Percentiles rank a stretch among this genome's conserved stretches.
These are phyloP conservation scores for Drosophila biarmipes DNA, from an alignment of 1,140 invertebrate genomes.

Conservation along the genomic window DNA sequence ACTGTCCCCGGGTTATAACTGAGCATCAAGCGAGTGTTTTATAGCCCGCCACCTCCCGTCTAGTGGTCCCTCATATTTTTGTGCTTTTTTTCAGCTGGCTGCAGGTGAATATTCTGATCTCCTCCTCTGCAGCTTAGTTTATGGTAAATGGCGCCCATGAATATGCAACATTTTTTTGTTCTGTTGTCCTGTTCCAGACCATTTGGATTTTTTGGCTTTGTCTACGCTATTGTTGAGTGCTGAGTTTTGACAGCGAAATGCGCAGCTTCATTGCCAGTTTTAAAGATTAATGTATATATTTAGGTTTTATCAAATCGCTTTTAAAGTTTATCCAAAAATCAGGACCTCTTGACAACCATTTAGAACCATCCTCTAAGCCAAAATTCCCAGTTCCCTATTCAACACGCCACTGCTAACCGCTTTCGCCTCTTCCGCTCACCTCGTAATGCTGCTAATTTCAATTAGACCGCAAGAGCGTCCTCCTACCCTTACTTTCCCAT, in stretches of 20 bases:
- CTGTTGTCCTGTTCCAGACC: background rate
- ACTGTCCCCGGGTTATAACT: constrained; percentile 84
- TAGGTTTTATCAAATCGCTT: background rate
- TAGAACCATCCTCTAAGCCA: constrained; percentile 28
- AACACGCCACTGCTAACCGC: constrained; percentile 10
- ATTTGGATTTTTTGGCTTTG: constrained; percentile 45
- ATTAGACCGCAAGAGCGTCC: constrained; percentile 63
- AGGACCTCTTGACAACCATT: constrained; percentile 25
- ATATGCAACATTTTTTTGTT: constrained; percentile 60
- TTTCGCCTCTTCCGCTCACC: background rate
- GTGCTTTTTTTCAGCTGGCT: constrained; percentile 36
- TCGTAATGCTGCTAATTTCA: constrained; percentile 70
- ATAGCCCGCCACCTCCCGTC: constrained; percentile 56
- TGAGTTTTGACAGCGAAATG: constrained; percentile 23
- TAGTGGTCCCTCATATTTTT: constrained; percentile 13
- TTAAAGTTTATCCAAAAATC: constrained; percentile 7
- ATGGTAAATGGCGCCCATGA: constrained; percentile 62
- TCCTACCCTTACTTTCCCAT: background rate
- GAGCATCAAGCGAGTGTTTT: constrained; percentile 81
- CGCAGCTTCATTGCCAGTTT: constrained; percentile 3
- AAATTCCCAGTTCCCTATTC: constrained; percentile 42
- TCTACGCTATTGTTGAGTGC: constrained; percentile 21
- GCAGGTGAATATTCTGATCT: constrained; percentile 59
- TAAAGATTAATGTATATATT: constrained; percentile 17
- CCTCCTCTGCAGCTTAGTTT: constrained; percentile 63